phyloP scores from a whole-genome alignment of 2,113 vertebrate genomes.

The Lethenteron reissneri region DNA sequence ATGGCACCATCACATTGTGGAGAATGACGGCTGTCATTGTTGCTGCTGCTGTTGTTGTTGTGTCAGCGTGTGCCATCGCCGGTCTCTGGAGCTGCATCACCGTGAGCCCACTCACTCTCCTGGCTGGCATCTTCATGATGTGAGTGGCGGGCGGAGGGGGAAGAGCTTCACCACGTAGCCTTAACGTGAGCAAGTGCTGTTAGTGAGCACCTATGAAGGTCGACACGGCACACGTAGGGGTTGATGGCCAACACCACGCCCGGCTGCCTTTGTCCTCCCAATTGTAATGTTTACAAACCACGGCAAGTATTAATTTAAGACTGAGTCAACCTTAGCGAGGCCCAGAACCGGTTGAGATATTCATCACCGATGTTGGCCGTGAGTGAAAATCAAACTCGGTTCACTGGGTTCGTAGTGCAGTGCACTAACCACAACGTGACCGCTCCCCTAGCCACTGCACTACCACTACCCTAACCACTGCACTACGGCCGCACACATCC shows the following conservation, averaged over 20 bases:
- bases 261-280: not conserved
- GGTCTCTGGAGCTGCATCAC: not conserved
- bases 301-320: too few species aligned
- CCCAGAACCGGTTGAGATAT: too few species aligned
- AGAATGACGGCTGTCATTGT: not conserved
- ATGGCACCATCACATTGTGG: too few species aligned
- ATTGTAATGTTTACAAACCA: too few species aligned
- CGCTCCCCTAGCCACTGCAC: too few species aligned
- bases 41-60: not conserved
- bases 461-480: too few species aligned
- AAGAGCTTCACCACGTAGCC: not conserved
- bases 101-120: not conserved
- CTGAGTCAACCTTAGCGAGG: not conserved
- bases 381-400: too few species aligned
- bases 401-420: too few species aligned
- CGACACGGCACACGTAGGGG: not conserved
- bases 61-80: conserved; percentile 1
- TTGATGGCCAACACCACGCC: not conserved
- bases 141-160: not conserved
- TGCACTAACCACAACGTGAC: too few species aligned
- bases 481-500: too few species aligned
- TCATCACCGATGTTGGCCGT: too few species aligned
- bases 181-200: not conserved
- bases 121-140: conserved; percentile 2
- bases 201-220: not conserved